Base-by-base conservation (phyloP, 2,797 vertebrate genomes). In the Falco peregrinus region DNA sequence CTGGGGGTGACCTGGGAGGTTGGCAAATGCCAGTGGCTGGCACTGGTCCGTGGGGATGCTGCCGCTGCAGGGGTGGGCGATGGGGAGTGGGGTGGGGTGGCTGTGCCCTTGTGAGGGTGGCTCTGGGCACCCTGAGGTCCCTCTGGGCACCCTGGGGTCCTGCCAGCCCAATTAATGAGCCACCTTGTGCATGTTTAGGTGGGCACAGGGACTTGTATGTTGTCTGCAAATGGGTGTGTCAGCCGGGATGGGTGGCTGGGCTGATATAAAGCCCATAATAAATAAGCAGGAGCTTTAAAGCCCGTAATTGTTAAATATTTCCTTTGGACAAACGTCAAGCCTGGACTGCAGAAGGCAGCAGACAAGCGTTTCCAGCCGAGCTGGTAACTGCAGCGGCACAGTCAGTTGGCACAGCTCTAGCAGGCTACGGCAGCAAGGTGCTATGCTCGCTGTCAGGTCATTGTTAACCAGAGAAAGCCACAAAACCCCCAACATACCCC, bases 51-150 rank as follows among this genome's bases (percentile, higher is more conserved):
- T 7, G 6, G 50, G 35, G 79, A 69, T 1, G 43, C 51, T 17
- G 31, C 8, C 2, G 25, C 3, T 33, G 2, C 6, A 16, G 86
- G 50, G 61, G 14, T 0, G 3, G 71, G 28, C 0, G 4, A 45
- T 6, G 43, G 21, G 56, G 13, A 88, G 87, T 3, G 20, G 68
- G 90, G 84, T 3, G 20, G 68, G 90, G 65, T 0, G 21, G 11
- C 22, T 1, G 7, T 28, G 10, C 48, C 60, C 47, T 39, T 0
- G 0, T 13, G 3, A 3, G 13, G 33, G 57, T 17, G 53, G 29
- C 48, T 25, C 22, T 33, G 45, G 33, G 61, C n/a, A 15, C 33
- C 7, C 20, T 4, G 18, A 11, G 10, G 11, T 63, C 64, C 75
- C 48, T 25, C 22, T 33, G 45, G 33, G 61, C n/a, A 15, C 33